Base-by-base conservation (phyloP, 2,888 invertebrate species). In the Oligia fasciuncula region DNA sequence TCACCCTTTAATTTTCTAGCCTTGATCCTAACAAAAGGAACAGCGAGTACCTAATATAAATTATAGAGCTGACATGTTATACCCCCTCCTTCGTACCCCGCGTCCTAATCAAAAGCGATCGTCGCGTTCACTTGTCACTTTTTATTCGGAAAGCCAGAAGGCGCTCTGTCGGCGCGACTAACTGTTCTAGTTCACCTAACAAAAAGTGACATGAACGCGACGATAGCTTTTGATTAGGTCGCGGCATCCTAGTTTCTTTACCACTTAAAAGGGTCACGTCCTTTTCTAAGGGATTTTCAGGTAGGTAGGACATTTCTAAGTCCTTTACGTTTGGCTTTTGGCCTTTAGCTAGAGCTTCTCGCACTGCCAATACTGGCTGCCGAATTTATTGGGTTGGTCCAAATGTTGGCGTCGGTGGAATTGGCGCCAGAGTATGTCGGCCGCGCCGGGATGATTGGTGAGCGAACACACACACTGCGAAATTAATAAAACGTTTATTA, bases 401-500 rank as follows among this genome's bases (percentile, higher is more conserved):
- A 98, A 89, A 98, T 97, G 93, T 97, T 96, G 35, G 94, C 82
- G 62, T 94, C 95, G 62, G 80, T 92, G 71, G 91, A 90, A 4
- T 85, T 92, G 75, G 92, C 89, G 8, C 94, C 94, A 0, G 98
- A 98, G 91, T 98, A 97, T 0, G 98, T 97, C 29, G 98, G 97
- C 70, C 98, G 97, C 35, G 98, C 98, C 63, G 98, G 98, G 91
- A 98, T 98, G 90, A 98, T 97, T 2, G 98, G 98, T 1, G 98
- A 98, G 85, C 98, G 97, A 87, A 98, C 97, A 95, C 98, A 98
- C 67, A 98, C 98, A 88, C 98, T 98, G 97, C 8, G 77, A 88
- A 86, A 81, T 76, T 54, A 67, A 69, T 17, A 40, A 60, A 63
- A 65, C n/a, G 17, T 51, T 51, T 29, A 29, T 54, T n/a, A 6